Evolutionary conservation across 2,888 invertebrate species (phyloP), one percentile per base, ranked within the genome.

Genomic region (Eupithecia exiguata): DNA sequence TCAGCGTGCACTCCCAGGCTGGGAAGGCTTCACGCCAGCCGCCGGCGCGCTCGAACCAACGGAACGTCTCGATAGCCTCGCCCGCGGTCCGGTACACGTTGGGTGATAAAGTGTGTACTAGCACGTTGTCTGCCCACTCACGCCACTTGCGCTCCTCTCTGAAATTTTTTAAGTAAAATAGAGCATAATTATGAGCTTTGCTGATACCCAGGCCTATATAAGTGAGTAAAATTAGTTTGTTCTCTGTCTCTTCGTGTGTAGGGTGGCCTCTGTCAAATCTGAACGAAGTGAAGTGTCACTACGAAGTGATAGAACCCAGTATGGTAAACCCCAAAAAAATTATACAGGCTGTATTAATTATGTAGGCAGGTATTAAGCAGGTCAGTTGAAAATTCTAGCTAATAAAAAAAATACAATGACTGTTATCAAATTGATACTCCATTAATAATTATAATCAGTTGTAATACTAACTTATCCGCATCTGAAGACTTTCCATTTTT

Each of bases 81-180:
- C 94, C 91, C 0, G 96, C 91, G 0, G 98, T 98, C 74, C 99
- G 96, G 87, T 99, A 99, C 43, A 99, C 98, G 91, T 99, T 99
- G 0, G 99, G 99, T 0, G 99, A 99, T 49, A 99, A 94, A 0
- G 97, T 96, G 88, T 99, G 99, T 0, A 99, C 99, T 1, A 99
- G 95, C 61, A 97, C 96, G 68, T 96, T 95, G 88, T 99, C 99
- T 0, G 97, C 97, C 99, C 99, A 99, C 85, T 97, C 96, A 68
- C 99, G 95, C 99, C 99, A 99, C 85, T 98, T 97, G 49, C 98
- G 96, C 91, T 99, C 99, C 81, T 97, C 97, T 61, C 99, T 99
- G 85, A 66, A 95, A 95, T 79, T 78, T 18, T 1, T 49, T 49
- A n/a, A 16, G 49, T 21, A 53, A 49, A 53, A 21, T 53, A 10